A percentile compares a stretch with the other conserved stretches of the same genome.
Evolutionary conservation across 2,797 vertebrate species (phyloP).

Genomic region (Myoxocephalus aenaeus): DNA sequence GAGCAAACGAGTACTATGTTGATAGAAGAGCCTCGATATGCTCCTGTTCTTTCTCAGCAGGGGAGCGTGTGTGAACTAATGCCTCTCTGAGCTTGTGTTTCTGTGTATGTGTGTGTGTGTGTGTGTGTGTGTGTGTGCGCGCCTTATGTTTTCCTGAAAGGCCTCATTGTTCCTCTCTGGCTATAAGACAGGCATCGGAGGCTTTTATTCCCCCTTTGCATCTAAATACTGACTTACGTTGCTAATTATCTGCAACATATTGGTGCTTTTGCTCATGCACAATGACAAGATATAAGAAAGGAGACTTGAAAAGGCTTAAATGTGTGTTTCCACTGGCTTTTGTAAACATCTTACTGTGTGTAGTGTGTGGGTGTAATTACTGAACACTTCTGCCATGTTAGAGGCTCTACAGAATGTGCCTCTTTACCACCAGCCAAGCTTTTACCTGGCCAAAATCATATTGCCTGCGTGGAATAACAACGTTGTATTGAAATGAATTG

Average conservation of each 20-base stretch:
- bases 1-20: slow-evolving; percentile 50
- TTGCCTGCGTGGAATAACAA: background rate
- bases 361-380: slow-evolving; percentile 34
- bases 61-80: slow-evolving; percentile 18
- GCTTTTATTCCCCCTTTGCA: slow-evolving; percentile 30
- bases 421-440: slow-evolving; percentile 10
- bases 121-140: slow-evolving; percentile 7
- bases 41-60: slow-evolving; percentile 52
- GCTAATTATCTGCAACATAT: slow-evolving; percentile 34
- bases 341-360: slow-evolving; percentile 16
- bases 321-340: slow-evolving; percentile 19
- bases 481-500: background rate
- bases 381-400: slow-evolving; percentile 27
- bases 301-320: background rate
- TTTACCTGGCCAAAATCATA: background rate
- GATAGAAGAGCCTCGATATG: slow-evolving; percentile 38
- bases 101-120: background rate
- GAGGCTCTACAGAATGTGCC: background rate
- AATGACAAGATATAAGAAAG: slow-evolving; percentile 1
- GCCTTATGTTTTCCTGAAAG: slow-evolving; percentile 13
- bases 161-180: slow-evolving; percentile 23
- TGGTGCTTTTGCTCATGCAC: slow-evolving; percentile 12
- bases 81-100: slow-evolving; percentile 21
- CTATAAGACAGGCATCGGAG: slow-evolving; percentile 18
- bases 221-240: slow-evolving; percentile 30